These are phyloP conservation scores for Drosophila hydei DNA, from an alignment of 1,140 invertebrate genomes.

Conservation along the genomic window DNA sequence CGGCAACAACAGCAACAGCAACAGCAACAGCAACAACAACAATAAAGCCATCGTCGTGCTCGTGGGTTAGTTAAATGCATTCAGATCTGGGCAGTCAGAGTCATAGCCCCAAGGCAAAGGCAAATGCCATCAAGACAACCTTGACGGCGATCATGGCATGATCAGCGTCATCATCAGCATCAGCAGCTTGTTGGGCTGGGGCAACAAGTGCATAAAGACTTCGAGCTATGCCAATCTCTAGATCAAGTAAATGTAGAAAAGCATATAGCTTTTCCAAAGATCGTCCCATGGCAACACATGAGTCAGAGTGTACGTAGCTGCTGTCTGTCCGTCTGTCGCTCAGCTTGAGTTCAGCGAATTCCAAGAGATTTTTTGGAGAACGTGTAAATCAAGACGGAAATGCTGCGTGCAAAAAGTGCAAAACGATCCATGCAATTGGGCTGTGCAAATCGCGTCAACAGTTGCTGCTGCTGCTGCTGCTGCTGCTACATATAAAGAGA, in stretches of 20 bases:
- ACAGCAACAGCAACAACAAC: constrained; percentile 42
- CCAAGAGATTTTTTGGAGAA: constrained; percentile 7
- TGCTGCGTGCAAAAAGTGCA: constrained; percentile 74
- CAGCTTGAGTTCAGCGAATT: constrained; percentile 3
- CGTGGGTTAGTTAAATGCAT: constrained; percentile 56
- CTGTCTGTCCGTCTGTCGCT: background rate
- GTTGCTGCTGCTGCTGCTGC: constrained; percentile 20
- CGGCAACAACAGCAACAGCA: constrained; percentile 36
- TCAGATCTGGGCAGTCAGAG: constrained; percentile 31
- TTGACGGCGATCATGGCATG: constrained; percentile 54
- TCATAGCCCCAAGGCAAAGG: constrained; percentile 48
- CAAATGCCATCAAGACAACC: constrained; percentile 68
- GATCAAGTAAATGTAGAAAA: background rate
- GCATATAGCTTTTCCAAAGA: no score
- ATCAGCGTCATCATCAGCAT: constrained; percentile 29
- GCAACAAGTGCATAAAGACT: constrained; percentile 19
- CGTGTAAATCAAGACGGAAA: constrained; percentile 77
- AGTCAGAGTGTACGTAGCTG: constrained; percentile 13
- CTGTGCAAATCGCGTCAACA: constrained; percentile 60
- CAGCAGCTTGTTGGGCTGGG: constrained; percentile 8
- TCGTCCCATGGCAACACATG: constrained; percentile 1
- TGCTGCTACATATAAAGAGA: constrained; percentile 67
- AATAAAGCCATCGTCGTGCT: constrained; percentile 56
- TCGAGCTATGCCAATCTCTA: constrained; percentile 5
- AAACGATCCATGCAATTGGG: constrained; percentile 79